Percentiles rank a stretch among this genome's conserved stretches.
phyloP scores from a whole-genome alignment of 2,888 invertebrate species.

The Philhelius pedissequus region DNA sequence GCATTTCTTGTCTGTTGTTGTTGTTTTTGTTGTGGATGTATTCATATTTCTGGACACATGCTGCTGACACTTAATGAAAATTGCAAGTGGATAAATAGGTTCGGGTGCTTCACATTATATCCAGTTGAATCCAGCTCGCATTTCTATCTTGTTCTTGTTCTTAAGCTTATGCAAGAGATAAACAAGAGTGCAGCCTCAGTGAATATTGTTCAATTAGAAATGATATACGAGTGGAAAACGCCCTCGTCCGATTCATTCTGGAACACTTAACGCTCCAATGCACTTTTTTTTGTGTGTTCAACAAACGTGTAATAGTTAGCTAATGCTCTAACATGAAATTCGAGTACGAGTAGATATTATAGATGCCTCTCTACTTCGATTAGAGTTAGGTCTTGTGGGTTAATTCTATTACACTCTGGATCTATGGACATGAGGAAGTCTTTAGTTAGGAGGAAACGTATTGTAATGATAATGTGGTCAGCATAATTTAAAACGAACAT shows the following conservation, averaged over 20 bases:
- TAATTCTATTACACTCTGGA: not conserved
- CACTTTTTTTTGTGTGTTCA: slow-evolving; percentile 6
- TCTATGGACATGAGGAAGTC: slow-evolving; percentile 10
- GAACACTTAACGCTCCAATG: slow-evolving; percentile 39
- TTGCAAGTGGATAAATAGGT: slow-evolving; percentile 22
- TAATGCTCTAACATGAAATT: slow-evolving; percentile 18
- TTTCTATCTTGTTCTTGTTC: not conserved
- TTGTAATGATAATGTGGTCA: not conserved
- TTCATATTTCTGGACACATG: slow-evolving; percentile 35
- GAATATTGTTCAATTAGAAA: slow-evolving; percentile 37
- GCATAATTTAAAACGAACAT: not conserved
- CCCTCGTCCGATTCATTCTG: slow-evolving; percentile 21
- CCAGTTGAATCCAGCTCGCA: not conserved
- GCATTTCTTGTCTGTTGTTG: not conserved
- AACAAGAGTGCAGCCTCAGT: slow-evolving; percentile 8
- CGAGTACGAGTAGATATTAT: not conserved
- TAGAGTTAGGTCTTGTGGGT: not conserved
- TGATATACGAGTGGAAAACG: slow-evolving; percentile 31
- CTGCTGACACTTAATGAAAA: slow-evolving; percentile 47
- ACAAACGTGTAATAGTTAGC: slow-evolving; percentile 19
- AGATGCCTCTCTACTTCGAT: not conserved
- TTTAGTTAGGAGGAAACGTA: slow-evolving; percentile 3
- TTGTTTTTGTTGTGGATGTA: not conserved
- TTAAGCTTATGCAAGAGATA: slow-evolving; percentile 44
- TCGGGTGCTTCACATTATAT: not conserved